phyloP scores from a whole-genome alignment of 2,113 vertebrate genomes.

The Pangasianodon gigas region DNA sequence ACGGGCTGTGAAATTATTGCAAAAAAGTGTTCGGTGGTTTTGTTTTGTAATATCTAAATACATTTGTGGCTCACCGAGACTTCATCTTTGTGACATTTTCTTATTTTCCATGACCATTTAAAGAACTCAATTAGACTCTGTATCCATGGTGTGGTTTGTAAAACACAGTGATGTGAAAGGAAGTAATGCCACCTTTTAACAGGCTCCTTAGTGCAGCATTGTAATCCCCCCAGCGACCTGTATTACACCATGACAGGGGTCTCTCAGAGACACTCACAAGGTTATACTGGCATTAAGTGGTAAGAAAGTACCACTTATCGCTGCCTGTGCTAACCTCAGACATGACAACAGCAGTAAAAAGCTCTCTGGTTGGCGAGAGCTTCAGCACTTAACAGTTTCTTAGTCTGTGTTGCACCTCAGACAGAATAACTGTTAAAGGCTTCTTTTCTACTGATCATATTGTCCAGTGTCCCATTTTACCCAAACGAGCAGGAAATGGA shows the following conservation, averaged over 20 bases:
- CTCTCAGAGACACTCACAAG: background rate
- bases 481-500: background rate
- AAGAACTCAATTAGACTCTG: background rate
- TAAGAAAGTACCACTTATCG: background rate
- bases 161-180: background rate
- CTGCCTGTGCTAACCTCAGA: background rate
- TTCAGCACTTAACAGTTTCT: background rate
- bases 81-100: background rate
- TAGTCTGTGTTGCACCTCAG: background rate
- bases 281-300: slow-evolving; percentile 5
- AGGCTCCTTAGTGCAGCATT: background rate
- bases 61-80: background rate
- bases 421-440: background rate
- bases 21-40: background rate
- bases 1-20: background rate
- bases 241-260: background rate
- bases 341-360: slow-evolving; percentile 20
- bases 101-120: background rate
- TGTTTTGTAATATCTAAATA: background rate
- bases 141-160: background rate
- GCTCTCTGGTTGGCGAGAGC: background rate
- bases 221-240: background rate
- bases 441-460: slow-evolving; percentile 3
- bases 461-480: background rate
- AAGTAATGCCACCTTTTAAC: background rate